Conservation (phyloP, 2,888 invertebrate genomes). For the Teleiodes luculella region DNA sequence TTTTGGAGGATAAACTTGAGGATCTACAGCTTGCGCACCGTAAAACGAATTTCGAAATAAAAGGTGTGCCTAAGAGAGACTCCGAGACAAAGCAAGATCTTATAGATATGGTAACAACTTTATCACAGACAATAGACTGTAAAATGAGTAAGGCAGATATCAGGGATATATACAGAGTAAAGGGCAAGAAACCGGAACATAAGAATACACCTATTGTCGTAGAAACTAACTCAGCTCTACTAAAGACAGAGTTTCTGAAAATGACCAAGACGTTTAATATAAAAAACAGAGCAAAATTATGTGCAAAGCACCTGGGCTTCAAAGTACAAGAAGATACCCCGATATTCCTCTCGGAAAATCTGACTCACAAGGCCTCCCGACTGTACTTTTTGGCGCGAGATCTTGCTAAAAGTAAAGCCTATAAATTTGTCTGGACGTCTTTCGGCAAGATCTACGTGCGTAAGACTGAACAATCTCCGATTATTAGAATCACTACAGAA, state of each 20-base stretch:
- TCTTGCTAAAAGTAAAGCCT: no score
- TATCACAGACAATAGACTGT: constrained; percentile 12
- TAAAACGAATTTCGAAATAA: constrained; percentile 17
- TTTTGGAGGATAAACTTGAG: constrained; percentile 17
- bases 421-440: no score
- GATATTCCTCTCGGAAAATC: not conserved
- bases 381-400: no score
- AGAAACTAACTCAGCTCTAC: constrained; percentile 11
- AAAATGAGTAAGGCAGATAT: constrained; percentile 9
- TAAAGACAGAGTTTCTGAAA: constrained; percentile 13
- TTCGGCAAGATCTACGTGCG: no score
- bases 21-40: constrained; percentile 13
- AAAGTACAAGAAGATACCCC: constrained; percentile 7
- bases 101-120: constrained; percentile 6
- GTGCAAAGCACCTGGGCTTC: constrained; percentile 20
- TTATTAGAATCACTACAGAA: no score
- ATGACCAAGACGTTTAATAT: constrained; percentile 10
- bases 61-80: constrained; percentile 11
- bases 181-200: no score
- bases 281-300: constrained; percentile 10
- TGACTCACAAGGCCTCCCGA: no score
- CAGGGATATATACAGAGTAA: no score
- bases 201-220: no score
- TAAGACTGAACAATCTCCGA: no score
- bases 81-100: constrained; percentile 12